Conservation (phyloP, 2,888 invertebrate species). For the Epinotia ramella region DNA sequence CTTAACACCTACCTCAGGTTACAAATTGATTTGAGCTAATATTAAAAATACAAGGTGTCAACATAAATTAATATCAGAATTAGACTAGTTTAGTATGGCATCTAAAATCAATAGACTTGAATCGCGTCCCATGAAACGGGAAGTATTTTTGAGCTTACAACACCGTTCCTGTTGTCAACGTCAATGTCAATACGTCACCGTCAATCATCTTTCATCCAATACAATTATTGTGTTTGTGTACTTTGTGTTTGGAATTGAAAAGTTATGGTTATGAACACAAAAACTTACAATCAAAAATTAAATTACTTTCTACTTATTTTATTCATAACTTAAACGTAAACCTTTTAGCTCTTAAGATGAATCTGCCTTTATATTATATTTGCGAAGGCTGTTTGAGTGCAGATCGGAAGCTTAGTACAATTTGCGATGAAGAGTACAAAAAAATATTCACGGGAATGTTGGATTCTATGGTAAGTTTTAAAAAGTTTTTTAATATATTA, state of each 20-base stretch:
- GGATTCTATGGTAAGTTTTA: slow-evolving; percentile 54
- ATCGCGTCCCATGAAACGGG: too few relatives aligned
- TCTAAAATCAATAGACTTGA: too few relatives aligned
- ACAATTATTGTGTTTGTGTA: neutral
- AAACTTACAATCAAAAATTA: neutral
- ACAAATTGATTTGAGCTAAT: too few relatives aligned
- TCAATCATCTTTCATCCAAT: neutral
- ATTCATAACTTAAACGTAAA: neutral
- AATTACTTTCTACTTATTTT: neutral
- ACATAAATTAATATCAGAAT: too few relatives aligned
- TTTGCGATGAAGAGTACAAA: slow-evolving; percentile 53
- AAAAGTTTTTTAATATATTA: too few relatives aligned
- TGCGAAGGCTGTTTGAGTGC: slow-evolving; percentile 63
- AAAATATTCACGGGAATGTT: slow-evolving; percentile 55
- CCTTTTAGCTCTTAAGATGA: slow-evolving; percentile 33
- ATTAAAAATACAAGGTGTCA: too few relatives aligned
- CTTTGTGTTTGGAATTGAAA: neutral
- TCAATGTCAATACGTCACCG: slow-evolving; percentile 10
- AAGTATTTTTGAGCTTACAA: neutral
- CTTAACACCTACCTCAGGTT: too few relatives aligned
- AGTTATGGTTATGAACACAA: slow-evolving; percentile 1
- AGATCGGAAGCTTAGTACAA: slow-evolving; percentile 53
- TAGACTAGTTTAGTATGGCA: too few relatives aligned
- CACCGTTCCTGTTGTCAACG: neutral
- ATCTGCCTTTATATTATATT: slow-evolving; percentile 46